phyloP scores from a whole-genome alignment of 2,113 vertebrate species.

The Orcinus orca region DNA sequence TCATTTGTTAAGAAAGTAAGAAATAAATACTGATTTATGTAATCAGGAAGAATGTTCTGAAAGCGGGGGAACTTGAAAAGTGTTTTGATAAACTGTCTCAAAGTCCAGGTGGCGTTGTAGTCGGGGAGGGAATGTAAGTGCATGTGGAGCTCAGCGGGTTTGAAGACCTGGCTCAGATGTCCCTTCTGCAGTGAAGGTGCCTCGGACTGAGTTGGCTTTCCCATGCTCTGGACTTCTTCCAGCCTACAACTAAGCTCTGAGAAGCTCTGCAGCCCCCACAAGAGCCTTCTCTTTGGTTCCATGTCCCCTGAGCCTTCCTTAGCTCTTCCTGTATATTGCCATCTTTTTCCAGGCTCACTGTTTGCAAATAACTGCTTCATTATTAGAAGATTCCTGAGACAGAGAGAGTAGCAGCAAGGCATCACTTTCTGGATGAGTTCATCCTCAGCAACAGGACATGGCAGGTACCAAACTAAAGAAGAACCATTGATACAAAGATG shows the following conservation, averaged over 20 bases:
- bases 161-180: neutral
- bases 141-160: neutral
- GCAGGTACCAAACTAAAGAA: neutral
- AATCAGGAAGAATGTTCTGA: neutral
- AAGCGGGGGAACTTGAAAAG: neutral
- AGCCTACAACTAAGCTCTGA: neutral
- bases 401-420: neutral
- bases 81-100: neutral
- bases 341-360: neutral
- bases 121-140: neutral
- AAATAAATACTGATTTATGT: neutral
- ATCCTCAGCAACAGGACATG: neutral
- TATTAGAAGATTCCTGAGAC: neutral
- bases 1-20: neutral
- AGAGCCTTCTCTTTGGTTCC: neutral
- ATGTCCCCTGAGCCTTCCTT: neutral
- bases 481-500: neutral
- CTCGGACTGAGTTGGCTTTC: neutral
- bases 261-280: fast-evolving
- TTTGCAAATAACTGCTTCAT: neutral
- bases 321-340: neutral
- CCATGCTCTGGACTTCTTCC: neutral
- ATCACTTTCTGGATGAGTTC: neutral
- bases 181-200: neutral
- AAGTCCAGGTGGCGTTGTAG: neutral